Evolutionary conservation across 2,888 invertebrate genomes (phyloP).

Genomic region (Hirtodrosophila duncani): DNA sequence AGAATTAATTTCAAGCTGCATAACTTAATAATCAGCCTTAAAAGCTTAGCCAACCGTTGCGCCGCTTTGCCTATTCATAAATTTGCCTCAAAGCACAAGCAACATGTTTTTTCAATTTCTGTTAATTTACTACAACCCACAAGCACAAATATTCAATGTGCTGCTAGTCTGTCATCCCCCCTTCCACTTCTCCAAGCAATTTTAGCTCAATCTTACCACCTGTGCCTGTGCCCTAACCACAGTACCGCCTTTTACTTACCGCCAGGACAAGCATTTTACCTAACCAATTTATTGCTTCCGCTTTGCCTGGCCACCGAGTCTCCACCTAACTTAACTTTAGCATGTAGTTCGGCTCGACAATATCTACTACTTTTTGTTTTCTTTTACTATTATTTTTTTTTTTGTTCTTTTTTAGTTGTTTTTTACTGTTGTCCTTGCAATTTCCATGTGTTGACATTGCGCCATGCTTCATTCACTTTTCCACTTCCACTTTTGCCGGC

Average conservation of each 20-base stretch:
- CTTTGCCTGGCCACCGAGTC: conserved; percentile 8
- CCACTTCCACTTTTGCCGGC: conserved; percentile 36
- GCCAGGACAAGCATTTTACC: conserved; percentile 66
- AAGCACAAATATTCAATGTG: too few species aligned
- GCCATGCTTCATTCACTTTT: conserved; percentile 37
- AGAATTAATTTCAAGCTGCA: too few species aligned
- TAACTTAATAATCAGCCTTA: too few species aligned
- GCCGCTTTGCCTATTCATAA: too few species aligned
- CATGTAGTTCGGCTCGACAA: conserved; percentile 11
- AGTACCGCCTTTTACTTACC: conserved; percentile 44
- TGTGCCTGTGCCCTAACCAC: background rate
- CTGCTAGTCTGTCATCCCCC: too few species aligned
- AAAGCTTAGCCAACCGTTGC: too few species aligned
- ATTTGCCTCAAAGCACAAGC: too few species aligned
- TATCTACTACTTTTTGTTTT: conserved; percentile 9
- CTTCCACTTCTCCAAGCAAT: conserved; percentile 11
- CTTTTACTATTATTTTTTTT: conserved; percentile 28
- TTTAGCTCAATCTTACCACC: conserved; percentile 24
- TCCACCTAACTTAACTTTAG: conserved; percentile 1
- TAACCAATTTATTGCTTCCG: conserved; percentile 70
- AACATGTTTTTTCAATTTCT: too few species aligned
- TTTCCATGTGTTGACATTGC: conserved; percentile 68
- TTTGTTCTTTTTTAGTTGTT: conserved; percentile 16
- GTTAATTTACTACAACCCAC: too few species aligned
- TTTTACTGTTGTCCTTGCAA: conserved; percentile 56